Conservation (phyloP, 2,113 vertebrate species). For the Corapipo altera region DNA sequence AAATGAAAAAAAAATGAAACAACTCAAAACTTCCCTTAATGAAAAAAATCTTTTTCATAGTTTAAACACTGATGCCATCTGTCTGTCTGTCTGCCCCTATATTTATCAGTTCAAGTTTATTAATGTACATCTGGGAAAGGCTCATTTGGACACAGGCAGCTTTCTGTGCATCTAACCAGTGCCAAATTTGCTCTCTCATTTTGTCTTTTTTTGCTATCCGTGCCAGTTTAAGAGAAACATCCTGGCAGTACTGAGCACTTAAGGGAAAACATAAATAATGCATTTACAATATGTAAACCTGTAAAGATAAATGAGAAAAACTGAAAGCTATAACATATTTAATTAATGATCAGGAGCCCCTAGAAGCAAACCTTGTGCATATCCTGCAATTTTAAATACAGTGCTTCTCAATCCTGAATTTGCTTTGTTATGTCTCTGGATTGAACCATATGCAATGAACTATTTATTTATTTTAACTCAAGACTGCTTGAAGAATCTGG, state of each 20-base stretch:
- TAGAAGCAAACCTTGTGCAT: conserved; percentile 20
- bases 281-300: conserved; percentile 53
- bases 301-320: conserved; percentile 48
- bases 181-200: conserved; percentile 13
- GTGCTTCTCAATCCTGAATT: background rate
- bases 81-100: background rate
- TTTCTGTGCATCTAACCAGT: conserved; percentile 1
- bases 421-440: background rate
- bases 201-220: conserved; percentile 23
- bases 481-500: background rate
- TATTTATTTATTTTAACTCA: background rate
- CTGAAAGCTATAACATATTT: conserved; percentile 59
- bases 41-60: background rate
- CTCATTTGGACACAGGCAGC: background rate
- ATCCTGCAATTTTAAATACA: conserved; percentile 17
- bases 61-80: background rate
- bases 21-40: background rate
- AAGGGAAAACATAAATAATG: conserved; percentile 55
- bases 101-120: background rate
- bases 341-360: conserved; percentile 50
- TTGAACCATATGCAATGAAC: background rate
- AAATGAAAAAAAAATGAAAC: background rate
- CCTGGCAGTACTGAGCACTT: conserved; percentile 51
- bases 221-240: conserved; percentile 47
- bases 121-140: background rate